phyloP scores from a whole-genome alignment of 2,888 invertebrate species.

The Cylloceria caligata region DNA sequence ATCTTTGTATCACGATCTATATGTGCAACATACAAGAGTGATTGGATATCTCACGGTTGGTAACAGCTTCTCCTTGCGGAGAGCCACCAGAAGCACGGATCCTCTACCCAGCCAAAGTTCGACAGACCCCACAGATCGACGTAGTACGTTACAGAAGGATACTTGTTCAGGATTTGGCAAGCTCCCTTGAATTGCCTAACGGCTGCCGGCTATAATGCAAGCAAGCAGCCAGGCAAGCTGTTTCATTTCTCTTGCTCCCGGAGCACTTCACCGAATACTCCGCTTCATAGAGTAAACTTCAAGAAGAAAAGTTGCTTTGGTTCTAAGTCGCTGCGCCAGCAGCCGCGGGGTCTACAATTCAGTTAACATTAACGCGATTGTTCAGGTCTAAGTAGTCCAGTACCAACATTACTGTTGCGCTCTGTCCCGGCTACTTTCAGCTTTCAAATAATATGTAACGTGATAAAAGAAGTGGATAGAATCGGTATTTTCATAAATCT shows the following conservation, averaged over 20 bases:
- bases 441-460: not conserved
- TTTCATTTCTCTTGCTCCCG: slow-evolving; percentile 42
- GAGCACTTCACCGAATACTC: slow-evolving; percentile 27
- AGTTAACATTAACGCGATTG: slow-evolving; percentile 73
- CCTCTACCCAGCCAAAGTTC: slow-evolving; percentile 57
- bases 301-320: slow-evolving; percentile 69
- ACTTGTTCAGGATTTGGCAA: slow-evolving; percentile 66
- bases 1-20: slow-evolving; percentile 1
- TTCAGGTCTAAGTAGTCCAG: slow-evolving; percentile 4
- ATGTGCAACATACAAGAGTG: slow-evolving; percentile 9
- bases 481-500: no score
- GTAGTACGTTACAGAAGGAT: slow-evolving; percentile 21
- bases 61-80: slow-evolving; percentile 20
- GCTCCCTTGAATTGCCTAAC: slow-evolving; percentile 61
- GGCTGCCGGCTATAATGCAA: slow-evolving; percentile 47
- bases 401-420: not conserved
- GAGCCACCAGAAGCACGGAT: slow-evolving; percentile 39
- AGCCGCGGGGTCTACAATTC: slow-evolving; percentile 73
- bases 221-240: slow-evolving; percentile 52
- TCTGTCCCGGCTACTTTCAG: not conserved
- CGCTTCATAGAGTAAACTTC: slow-evolving; percentile 51
- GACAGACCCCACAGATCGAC: slow-evolving; percentile 55
- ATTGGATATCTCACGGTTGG: slow-evolving; percentile 56
- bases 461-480: not conserved
- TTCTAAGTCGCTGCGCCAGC: slow-evolving; percentile 18